phyloP scores from a whole-genome alignment of 2,113 vertebrate species.

The Machaerirhynchus nigripectus region DNA sequence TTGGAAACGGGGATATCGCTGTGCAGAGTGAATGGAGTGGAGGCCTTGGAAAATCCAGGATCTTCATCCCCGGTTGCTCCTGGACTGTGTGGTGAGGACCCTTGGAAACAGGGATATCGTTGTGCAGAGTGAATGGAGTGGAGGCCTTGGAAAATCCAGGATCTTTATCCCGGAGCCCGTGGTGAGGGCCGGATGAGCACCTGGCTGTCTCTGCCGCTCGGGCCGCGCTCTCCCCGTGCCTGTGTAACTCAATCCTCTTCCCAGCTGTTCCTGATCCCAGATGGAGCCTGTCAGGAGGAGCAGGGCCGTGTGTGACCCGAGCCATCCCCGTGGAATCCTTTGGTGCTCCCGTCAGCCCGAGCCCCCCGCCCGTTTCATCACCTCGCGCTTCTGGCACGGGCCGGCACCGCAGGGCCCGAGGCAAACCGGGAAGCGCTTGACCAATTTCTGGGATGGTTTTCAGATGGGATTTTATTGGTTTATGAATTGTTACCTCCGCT shows the following conservation, averaged over 20 bases:
- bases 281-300: neutral
- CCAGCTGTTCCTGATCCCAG: conserved; percentile 30
- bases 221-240: neutral
- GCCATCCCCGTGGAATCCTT: neutral
- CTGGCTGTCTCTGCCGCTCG: rapidly evolving
- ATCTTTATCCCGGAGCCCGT: rapidly evolving
- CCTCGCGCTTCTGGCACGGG: neutral
- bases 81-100: neutral
- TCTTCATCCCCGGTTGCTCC: neutral
- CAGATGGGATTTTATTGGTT: neutral
- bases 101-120: neutral
- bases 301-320: neutral
- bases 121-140: neutral
- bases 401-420: neutral
- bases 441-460: neutral
- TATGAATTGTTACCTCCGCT: neutral
- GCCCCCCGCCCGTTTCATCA: neutral
- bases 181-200: neutral
- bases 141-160: neutral
- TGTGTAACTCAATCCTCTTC: neutral
- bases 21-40: neutral
- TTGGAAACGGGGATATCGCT: neutral
- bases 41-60: neutral
- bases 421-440: neutral
- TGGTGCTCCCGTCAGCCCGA: neutral